A percentile compares a stretch with the other conserved stretches of the same genome.
These are phyloP conservation scores for Sarcophaga variegata DNA, from an alignment of 2,888 invertebrate species.

Conservation along the genomic window DNA sequence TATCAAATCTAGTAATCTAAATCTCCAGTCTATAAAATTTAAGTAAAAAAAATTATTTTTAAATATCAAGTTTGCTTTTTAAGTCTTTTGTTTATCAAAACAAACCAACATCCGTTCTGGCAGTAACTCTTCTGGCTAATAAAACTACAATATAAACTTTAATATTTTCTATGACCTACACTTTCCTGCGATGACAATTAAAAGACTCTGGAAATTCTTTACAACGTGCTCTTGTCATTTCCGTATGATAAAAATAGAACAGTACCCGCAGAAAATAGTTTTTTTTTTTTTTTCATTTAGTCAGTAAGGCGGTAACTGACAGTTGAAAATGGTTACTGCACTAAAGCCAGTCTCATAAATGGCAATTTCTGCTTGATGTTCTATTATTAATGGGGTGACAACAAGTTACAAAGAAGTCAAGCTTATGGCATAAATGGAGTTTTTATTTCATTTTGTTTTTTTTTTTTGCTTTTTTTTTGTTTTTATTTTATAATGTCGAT, in stretches of 20 bases:
- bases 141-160: not conserved
- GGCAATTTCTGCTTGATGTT: not conserved
- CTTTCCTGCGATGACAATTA: not conserved
- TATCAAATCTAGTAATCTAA: too few species aligned
- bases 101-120: not conserved
- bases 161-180: not conserved
- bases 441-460: not conserved
- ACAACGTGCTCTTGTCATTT: too few species aligned
- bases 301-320: slow-evolving; percentile 28
- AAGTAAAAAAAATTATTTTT: too few species aligned
- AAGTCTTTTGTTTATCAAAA: not conserved
- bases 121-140: not conserved
- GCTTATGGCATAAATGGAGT: slow-evolving; percentile 34
- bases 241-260: too few species aligned
- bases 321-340: slow-evolving; percentile 4
- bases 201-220: too few species aligned
- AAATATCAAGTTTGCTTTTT: not conserved
- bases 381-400: slow-evolving; percentile 54
- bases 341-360: slow-evolving; percentile 8
- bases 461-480: not conserved
- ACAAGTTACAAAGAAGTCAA: slow-evolving; percentile 43
- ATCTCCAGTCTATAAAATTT: too few species aligned
- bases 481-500: not conserved
- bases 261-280: too few species aligned
- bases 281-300: not conserved